Percentiles rank a stretch among this genome's conserved stretches.
Conservation (phyloP, 2,113 vertebrate species). For the Zapornia atra region DNA sequence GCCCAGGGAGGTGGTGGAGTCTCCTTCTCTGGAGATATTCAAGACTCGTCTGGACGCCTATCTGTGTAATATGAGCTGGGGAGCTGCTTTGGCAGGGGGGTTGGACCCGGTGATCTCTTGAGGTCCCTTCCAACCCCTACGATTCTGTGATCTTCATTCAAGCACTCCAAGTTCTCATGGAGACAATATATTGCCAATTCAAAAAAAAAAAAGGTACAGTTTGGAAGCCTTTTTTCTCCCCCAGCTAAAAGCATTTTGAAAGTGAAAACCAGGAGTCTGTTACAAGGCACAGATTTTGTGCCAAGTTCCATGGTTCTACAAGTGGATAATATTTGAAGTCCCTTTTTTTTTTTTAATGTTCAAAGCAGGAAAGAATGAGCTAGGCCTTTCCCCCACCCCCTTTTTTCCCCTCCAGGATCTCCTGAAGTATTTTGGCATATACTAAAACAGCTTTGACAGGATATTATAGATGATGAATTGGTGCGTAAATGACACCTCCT, state of each 20-base stretch:
- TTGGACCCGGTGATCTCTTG: too few relatives aligned
- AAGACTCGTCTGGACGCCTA: too few relatives aligned
- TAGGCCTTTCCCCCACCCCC: fast-evolving
- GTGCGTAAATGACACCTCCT: background rate
- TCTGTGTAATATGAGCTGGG: too few relatives aligned
- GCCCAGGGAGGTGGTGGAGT: too few relatives aligned
- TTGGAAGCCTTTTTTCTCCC: background rate
- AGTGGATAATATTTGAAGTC: background rate
- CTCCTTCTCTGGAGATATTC: too few relatives aligned
- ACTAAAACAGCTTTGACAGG: background rate
- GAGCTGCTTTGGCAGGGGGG: too few relatives aligned
- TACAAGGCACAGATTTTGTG: background rate
- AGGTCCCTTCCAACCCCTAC: too few relatives aligned
- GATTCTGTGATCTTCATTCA: background rate
- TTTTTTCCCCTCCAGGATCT: background rate
- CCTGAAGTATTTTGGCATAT: background rate
- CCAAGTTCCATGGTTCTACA: background rate
- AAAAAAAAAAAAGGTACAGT: background rate
- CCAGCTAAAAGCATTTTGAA: background rate
- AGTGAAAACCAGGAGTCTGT: background rate
- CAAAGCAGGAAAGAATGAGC: background rate
- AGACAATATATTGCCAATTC: background rate
- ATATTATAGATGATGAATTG: background rate
- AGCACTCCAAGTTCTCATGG: fast-evolving
- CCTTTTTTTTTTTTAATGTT: background rate